Percentiles rank a stretch among this genome's conserved stretches.
These are phyloP conservation scores for Malacoraja senta DNA, from an alignment of 2,797 vertebrate genomes.

Conservation along the genomic window DNA sequence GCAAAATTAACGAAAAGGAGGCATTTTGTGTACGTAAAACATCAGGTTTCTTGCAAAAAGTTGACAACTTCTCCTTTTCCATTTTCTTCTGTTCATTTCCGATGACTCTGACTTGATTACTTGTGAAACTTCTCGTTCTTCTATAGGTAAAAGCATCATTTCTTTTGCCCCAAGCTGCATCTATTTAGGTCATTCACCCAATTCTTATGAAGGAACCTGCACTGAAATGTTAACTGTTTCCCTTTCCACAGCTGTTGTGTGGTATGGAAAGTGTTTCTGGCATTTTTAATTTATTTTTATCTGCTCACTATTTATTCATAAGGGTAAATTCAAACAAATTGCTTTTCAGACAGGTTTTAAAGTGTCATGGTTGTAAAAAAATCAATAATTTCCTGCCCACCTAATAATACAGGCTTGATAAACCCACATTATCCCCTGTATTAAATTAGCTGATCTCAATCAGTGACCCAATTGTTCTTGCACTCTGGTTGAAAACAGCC, in stretches of 20 bases:
- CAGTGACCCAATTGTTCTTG: neutral
- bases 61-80: neutral
- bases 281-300: neutral
- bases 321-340: neutral
- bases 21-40: neutral
- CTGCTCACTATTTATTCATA: neutral
- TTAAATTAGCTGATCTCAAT: conserved; percentile 21
- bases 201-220: no score
- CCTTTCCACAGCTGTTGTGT: no score
- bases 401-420: neutral
- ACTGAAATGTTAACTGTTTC: no score
- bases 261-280: neutral
- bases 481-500: neutral
- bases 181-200: neutral
- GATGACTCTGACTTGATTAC: neutral
- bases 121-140: neutral
- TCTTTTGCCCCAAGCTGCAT: neutral
- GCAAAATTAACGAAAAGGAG: neutral
- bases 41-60: neutral
- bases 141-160: neutral
- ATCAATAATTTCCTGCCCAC: conserved; percentile 4
- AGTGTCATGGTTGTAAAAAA: neutral
- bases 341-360: conserved; percentile 14
- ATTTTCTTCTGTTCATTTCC: neutral
- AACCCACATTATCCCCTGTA: neutral